Conservation (phyloP, 2,888 invertebrate species). For the Drosophila austrosaltans region DNA sequence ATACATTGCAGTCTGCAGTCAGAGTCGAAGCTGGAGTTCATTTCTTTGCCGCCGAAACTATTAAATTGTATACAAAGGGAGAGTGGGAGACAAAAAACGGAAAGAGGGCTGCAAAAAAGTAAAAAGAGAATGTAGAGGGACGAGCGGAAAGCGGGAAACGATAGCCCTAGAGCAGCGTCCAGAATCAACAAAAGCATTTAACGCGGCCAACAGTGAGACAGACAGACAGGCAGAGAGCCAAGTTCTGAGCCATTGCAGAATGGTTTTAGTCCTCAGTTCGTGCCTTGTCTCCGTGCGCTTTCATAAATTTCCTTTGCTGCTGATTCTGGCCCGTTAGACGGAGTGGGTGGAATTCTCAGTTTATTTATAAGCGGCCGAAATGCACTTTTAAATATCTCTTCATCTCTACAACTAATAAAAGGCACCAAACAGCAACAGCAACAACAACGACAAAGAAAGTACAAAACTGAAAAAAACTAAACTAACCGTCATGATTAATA, state of each 20-base stretch:
- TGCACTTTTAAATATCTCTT: slow-evolving; percentile 66
- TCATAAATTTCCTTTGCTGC: slow-evolving; percentile 61
- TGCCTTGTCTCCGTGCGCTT: slow-evolving; percentile 47
- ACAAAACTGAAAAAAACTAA: slow-evolving; percentile 15
- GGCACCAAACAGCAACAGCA: neutral
- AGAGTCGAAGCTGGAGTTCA: slow-evolving; percentile 61
- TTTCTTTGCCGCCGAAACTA: slow-evolving; percentile 69
- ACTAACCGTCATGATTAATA: slow-evolving; percentile 68
- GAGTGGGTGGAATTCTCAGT: slow-evolving; percentile 31
- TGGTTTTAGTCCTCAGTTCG: slow-evolving; percentile 65
- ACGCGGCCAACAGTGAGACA: slow-evolving; percentile 62
- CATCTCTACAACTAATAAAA: neutral
- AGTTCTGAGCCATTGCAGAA: slow-evolving; percentile 48
- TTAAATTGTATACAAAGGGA: slow-evolving; percentile 59
- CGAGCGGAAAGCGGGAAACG: neutral
- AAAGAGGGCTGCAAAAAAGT: neutral
- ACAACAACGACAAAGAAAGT: slow-evolving; percentile 1
- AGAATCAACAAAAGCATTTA: slow-evolving; percentile 77
- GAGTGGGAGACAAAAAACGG: neutral
- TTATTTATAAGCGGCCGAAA: slow-evolving; percentile 70
- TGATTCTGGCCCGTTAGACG: neutral
- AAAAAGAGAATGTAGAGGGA: neutral
- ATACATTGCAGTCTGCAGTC: slow-evolving; percentile 72
- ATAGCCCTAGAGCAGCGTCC: slow-evolving; percentile 49
- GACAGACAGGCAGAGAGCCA: slow-evolving; percentile 13